Evolutionary conservation across 2,888 invertebrate species (phyloP).

Genomic region (Cantharis flavilabris): DNA sequence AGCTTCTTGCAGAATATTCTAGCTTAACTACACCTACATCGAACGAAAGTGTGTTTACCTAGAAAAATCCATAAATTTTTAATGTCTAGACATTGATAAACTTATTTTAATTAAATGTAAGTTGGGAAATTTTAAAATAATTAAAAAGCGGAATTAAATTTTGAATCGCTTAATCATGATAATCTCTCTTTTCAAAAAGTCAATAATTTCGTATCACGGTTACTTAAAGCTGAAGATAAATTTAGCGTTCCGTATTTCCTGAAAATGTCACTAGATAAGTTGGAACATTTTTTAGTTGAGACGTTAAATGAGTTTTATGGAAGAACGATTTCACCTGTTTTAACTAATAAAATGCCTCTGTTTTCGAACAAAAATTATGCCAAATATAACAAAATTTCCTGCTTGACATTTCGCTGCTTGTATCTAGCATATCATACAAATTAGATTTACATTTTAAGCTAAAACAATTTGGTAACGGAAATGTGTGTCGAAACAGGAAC

Average conservation of each 20-base stretch:
- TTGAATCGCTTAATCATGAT: neutral
- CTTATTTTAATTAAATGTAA: neutral
- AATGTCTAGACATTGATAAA: neutral
- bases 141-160: neutral
- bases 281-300: conserved; percentile 10
- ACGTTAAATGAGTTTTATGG: neutral
- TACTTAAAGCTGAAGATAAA: conserved; percentile 9
- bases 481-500: conserved; percentile 19
- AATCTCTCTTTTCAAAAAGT: neutral
- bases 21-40: neutral
- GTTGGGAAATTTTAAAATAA: neutral
- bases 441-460: conserved; percentile 21
- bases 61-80: neutral
- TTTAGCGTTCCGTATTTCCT: conserved; percentile 9
- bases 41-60: neutral
- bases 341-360: neutral
- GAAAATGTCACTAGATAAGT: conserved; percentile 16
- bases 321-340: conserved; percentile 7
- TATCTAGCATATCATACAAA: conserved; percentile 6
- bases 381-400: neutral
- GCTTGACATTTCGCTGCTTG: neutral
- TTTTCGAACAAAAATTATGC: neutral
- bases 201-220: conserved; percentile 6
- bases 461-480: conserved; percentile 12
- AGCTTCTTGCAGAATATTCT: conserved; percentile 10